Evolutionary conservation across 2,113 vertebrate species (phyloP), one percentile per base, ranked within the genome.

Genomic region (Pelmatolapia mariae): DNA sequence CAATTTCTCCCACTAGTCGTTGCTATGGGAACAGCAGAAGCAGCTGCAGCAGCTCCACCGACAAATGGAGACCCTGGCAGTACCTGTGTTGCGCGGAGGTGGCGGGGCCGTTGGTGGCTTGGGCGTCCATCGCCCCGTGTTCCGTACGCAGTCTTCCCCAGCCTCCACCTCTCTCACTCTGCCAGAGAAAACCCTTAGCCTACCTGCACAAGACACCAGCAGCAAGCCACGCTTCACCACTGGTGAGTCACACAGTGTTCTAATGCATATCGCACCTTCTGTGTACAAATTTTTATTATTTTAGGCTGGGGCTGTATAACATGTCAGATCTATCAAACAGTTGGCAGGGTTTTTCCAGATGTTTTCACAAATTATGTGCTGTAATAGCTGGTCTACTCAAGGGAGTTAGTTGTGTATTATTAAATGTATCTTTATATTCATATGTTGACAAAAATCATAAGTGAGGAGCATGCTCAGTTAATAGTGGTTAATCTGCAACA

Each of bases 11-110:
- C 9, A 1, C 12, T 85, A 98, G 98, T 96, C 97, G 0, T 93
- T 98, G 9, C 95, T 98, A 5, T 98, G 98, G 98, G 98, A 99
- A 18, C 97, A 97, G 83, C 97, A 98, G 89, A 98, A 97, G 93
- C 97, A 97, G 83, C 91, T 97, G 71, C 96, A 97, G 2, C 96
- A 97, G 82, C 96, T 97, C 89, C 97, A 97, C 53, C 96, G 97
- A 71, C 96, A 97, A 15, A 95, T 97, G 12, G 97, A 98, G 85
- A 91, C 96, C 0, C 15, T 97, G 90, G 90, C 96, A 43, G 96
- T 97, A 1, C 95, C 97, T 45, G 29, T 97, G 47, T n/a, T 96
- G 40, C 96, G 83, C 0, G 83, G 71, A 96, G 95, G 88, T 61
- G 96, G 87, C 47, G 53, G 92, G 1, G 68, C 96, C 18, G 92